These are phyloP conservation scores for Drosophila mulleri DNA, from an alignment of 2,888 invertebrate genomes.

Conservation along the genomic window DNA sequence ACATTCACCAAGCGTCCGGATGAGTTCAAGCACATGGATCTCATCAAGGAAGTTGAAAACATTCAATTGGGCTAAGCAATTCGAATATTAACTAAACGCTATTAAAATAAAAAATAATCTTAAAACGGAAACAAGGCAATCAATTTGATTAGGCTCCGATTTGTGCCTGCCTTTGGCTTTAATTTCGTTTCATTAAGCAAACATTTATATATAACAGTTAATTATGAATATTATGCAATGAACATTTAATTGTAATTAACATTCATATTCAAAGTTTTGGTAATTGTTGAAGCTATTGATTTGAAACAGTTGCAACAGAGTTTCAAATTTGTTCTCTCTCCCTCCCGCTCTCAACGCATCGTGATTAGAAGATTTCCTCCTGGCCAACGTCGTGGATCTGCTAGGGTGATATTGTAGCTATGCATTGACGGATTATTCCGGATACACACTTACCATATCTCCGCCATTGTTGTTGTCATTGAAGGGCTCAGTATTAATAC, in stretches of 20 bases:
- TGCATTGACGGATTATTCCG: neutral
- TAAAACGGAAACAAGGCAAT: neutral
- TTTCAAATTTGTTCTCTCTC: constrained; percentile 1
- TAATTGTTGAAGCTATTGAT: constrained; percentile 63
- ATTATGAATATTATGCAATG: constrained; percentile 39
- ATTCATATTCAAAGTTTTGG: constrained; percentile 19
- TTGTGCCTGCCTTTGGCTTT: neutral
- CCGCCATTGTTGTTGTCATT: constrained; percentile 51
- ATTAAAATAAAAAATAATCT: neutral
- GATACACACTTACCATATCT: constrained; percentile 47
- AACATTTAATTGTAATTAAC: constrained; percentile 32
- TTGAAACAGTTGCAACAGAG: constrained; percentile 45
- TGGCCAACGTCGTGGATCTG: constrained; percentile 55
- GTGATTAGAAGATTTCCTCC: constrained; percentile 58
- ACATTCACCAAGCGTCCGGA: constrained; percentile 90
- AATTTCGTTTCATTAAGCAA: neutral
- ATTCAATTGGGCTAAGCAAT: constrained; percentile 84
- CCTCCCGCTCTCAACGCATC: neutral
- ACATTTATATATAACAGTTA: constrained; percentile 27
- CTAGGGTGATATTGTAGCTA: constrained; percentile 4
- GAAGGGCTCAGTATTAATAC: constrained; percentile 58
- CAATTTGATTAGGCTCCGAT: neutral
- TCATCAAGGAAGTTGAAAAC: constrained; percentile 91
- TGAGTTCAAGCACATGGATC: constrained; percentile 92
- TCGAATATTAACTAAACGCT: neutral